Conservation (phyloP, 2,797 vertebrate genomes). For the Phyllotis vaccarum region DNA sequence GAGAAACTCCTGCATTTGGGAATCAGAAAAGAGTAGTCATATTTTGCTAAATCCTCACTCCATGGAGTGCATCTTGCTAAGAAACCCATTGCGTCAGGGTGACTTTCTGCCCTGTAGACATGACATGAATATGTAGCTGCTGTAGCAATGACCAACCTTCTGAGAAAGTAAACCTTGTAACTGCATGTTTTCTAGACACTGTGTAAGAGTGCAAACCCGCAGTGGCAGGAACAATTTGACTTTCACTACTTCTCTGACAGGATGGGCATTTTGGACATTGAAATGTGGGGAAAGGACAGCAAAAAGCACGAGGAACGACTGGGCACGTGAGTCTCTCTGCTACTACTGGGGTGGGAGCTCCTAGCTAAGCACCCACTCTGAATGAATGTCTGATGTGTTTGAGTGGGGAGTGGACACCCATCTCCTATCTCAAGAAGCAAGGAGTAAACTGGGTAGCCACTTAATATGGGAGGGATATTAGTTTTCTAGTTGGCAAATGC, state of each 20-base stretch:
- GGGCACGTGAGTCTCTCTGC: conserved; percentile 93
- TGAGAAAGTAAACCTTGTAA: conserved; percentile 89
- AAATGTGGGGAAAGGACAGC: conserved; percentile 95
- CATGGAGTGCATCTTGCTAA: background rate
- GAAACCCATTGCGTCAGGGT: background rate
- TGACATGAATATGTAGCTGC: conserved; percentile 80
- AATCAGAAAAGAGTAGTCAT: background rate
- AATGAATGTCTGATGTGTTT: background rate
- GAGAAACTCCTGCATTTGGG: background rate
- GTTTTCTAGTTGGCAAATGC: background rate
- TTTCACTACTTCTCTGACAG: conserved; percentile 98
- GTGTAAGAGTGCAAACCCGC: conserved; percentile 96
- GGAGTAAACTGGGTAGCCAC: background rate
- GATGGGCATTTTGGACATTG: conserved; percentile 95
- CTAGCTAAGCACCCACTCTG: background rate
- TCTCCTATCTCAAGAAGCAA: background rate
- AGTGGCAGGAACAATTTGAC: conserved; percentile 99
- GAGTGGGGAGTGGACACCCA: background rate
- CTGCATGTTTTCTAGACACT: conserved; percentile 94
- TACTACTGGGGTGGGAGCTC: background rate
- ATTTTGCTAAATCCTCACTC: background rate
- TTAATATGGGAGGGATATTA: accelerated
- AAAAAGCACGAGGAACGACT: conserved; percentile 95
- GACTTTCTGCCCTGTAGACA: conserved; percentile 49
- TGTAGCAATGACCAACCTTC: conserved; percentile 81